Conservation (phyloP, 2,888 invertebrate genomes). For the Rhagium mordax region DNA sequence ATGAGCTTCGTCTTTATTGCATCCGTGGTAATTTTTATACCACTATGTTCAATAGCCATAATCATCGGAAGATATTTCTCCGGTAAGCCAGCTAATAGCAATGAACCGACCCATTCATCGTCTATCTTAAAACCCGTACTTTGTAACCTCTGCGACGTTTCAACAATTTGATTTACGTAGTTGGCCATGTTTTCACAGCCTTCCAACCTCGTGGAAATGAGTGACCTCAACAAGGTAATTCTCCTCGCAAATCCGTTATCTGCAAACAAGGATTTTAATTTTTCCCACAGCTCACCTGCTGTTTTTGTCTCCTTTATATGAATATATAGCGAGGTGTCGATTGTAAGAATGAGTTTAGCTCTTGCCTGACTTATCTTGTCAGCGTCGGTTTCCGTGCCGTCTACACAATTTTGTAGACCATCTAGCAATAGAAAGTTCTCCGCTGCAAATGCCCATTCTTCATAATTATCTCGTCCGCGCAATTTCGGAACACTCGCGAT, state of each 20-base stretch:
- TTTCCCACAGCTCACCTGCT: neutral
- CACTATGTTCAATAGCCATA: neutral
- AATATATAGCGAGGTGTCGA: neutral
- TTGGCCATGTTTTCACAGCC: neutral
- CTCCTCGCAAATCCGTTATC: neutral
- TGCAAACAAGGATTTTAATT: neutral
- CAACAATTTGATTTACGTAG: slow-evolving; percentile 1
- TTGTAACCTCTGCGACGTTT: neutral
- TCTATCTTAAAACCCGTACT: neutral
- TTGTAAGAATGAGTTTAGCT: neutral
- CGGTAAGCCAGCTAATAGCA: neutral
- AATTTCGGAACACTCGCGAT: neutral
- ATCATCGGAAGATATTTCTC: neutral
- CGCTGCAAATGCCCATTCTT: neutral
- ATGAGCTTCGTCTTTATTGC: neutral
- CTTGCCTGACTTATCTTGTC: slow-evolving; percentile 1
- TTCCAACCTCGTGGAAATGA: slow-evolving; percentile 8
- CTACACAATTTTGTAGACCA: neutral
- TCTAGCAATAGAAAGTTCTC: neutral
- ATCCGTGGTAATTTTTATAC: neutral
- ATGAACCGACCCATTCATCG: neutral
- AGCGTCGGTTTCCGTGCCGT: neutral
- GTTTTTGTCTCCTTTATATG: neutral
- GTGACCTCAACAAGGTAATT: neutral
- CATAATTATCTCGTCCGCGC: neutral